A percentile compares a stretch with the other conserved stretches of the same genome.
Conservation (phyloP, 2,888 invertebrate species). For the Drosophila infuscata region DNA sequence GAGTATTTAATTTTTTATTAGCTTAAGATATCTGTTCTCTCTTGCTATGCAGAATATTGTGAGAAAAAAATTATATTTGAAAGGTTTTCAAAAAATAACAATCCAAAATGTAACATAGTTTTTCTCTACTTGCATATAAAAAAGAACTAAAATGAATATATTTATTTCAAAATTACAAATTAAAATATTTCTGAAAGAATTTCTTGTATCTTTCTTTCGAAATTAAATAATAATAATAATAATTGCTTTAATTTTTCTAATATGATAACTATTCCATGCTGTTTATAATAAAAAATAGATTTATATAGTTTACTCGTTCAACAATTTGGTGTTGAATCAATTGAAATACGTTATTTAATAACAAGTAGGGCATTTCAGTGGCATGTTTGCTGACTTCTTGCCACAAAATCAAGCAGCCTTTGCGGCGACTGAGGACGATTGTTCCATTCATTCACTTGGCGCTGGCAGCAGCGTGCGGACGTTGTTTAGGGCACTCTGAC, state of each 20-base stretch:
- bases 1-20: not conserved
- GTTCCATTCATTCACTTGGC: slow-evolving; percentile 79
- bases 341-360: not conserved
- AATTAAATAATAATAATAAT: no score
- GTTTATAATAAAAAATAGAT: not conserved
- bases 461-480: slow-evolving; percentile 80
- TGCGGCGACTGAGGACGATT: slow-evolving; percentile 67
- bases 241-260: not conserved
- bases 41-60: no score
- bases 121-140: not conserved
- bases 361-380: slow-evolving; percentile 53
- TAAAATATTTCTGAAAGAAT: not conserved
- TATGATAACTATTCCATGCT: not conserved
- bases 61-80: not conserved
- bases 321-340: not conserved
- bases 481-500: slow-evolving; percentile 67
- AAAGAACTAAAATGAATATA: no score
- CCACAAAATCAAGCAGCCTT: slow-evolving; percentile 57
- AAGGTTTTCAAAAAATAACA: not conserved
- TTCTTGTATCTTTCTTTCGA: no score
- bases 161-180: no score
- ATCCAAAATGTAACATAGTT: not conserved
- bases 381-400: slow-evolving; percentile 44
- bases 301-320: not conserved
- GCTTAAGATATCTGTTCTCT: not conserved